Conservation (phyloP, 2,888 invertebrate species). For the Chrysina gloriosa region DNA sequence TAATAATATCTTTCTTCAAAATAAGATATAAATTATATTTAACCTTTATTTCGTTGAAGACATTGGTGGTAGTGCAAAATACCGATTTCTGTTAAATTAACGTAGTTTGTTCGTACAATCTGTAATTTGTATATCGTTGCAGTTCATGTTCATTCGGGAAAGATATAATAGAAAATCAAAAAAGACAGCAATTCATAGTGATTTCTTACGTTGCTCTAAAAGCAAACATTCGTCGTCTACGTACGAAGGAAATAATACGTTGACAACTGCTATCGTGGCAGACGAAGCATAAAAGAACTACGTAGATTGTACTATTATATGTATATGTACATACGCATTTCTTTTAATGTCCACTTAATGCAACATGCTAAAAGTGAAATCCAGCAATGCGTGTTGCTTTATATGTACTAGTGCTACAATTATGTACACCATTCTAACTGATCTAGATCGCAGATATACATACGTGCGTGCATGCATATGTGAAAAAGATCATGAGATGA, state of each 20-base stretch:
- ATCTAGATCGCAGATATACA: neutral
- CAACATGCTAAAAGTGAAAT: conserved; percentile 18
- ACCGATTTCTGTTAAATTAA: too few relatives aligned
- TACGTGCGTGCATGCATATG: neutral
- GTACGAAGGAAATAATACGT: conserved; percentile 21
- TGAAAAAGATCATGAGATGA: too few relatives aligned
- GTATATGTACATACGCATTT: neutral
- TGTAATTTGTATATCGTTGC: too few relatives aligned
- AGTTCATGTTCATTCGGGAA: too few relatives aligned
- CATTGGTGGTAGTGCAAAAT: too few relatives aligned
- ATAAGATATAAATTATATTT: too few relatives aligned
- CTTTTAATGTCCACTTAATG: conserved; percentile 12
- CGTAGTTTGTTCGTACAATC: too few relatives aligned
- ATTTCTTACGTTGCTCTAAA: neutral
- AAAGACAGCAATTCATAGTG: too few relatives aligned
- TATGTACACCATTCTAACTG: neutral
- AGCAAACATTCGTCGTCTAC: conserved; percentile 15
- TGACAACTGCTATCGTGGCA: conserved; percentile 7
- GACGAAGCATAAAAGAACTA: conserved; percentile 19
- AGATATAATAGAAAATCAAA: too few relatives aligned
- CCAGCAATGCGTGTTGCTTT: neutral
- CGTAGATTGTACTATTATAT: conserved; percentile 11
- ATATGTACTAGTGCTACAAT: neutral
- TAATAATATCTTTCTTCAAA: too few relatives aligned
- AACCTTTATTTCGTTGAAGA: too few relatives aligned